Evolutionary conservation across 2,888 invertebrate genomes (phyloP), one percentile per base, ranked within the genome.

Genomic region (Eubasilissa splendida): DNA sequence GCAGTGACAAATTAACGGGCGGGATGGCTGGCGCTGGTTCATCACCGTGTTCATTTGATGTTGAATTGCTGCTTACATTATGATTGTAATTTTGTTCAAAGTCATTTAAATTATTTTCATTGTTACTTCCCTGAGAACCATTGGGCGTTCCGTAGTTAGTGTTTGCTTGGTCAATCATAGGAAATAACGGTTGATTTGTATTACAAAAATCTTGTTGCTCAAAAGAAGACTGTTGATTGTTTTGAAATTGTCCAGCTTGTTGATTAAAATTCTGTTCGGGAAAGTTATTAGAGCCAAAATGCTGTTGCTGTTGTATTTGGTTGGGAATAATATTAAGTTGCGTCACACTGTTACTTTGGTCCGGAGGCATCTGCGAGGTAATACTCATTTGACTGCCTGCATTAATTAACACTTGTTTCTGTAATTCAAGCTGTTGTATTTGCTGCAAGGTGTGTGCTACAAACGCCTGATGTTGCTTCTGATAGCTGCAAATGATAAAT

Each of bases 401-500:
- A 42, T 4, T 42, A 42, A 42, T 42, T 56, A 94, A 87, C 0
- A 91, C 91, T 84, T 93, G 92, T 85, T 94, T 95, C 87, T 96
- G 96, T 87, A 95, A 94, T 86, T 96, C 96, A 75, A 95, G 89
- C 85, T 94, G 95, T 86, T 96, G 94, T 85, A 97, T 96, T 88
- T 97, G 97, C 86, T 96, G 95, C 88, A 95, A 91, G 7, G 98
- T 95, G 89, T 99, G 99, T 80, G 94, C 93, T 11, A 97, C 96
- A 87, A 98, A 99, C 11, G 98, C 96, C 88, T 97, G 96, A 90
- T 99, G 99, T 87, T 99, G 99, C 60, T 95, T 93, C 89, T 97
- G 95, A 86, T 97, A 96, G 85, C 94, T 79, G 75, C 56, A 79
- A 81, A 70, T 63, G 14, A 63, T n/a, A 10, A 63, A 63, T 63